phyloP scores from a whole-genome alignment of 2,888 invertebrate species.

The Protophormia terraenovae region DNA sequence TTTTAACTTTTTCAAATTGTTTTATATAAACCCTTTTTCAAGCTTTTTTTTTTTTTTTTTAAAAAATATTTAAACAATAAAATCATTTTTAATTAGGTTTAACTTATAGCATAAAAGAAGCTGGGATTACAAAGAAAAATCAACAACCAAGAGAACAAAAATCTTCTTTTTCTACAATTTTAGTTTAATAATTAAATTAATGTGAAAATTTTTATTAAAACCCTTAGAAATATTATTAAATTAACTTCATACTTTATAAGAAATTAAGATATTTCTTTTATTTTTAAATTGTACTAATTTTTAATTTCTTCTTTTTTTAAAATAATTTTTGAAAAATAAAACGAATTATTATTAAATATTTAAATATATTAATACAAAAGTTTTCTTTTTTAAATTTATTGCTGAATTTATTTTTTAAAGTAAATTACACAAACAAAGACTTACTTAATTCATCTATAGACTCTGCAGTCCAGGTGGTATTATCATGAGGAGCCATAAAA shows the following conservation, averaged over 20 bases:
- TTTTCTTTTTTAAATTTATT: not conserved
- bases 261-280: not conserved
- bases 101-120: not conserved
- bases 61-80: too few relatives aligned
- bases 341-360: constrained; percentile 55
- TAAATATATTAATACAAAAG: constrained; percentile 35
- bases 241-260: too few relatives aligned
- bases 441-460: constrained; percentile 90
- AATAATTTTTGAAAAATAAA: constrained; percentile 51
- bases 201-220: constrained; percentile 1
- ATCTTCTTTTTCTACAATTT: not conserved
- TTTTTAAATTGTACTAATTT: constrained; percentile 24
- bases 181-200: constrained; percentile 15
- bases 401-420: not conserved
- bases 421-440: constrained; percentile 86
- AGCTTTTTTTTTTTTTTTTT: too few relatives aligned
- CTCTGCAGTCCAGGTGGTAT: constrained; percentile 87
- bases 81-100: not conserved
- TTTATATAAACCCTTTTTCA: too few relatives aligned
- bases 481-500: constrained; percentile 92
- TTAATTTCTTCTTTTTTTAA: not conserved
- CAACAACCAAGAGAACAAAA: not conserved
- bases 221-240: constrained; percentile 1
- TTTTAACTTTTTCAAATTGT: too few relatives aligned
- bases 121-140: not conserved